Evolutionary conservation across 30 jellyfish, hydroid and myxozoan genomes (phyloP), one percentile per base, ranked within the genome.

Genomic region (Turritopsis rubra): DNA sequence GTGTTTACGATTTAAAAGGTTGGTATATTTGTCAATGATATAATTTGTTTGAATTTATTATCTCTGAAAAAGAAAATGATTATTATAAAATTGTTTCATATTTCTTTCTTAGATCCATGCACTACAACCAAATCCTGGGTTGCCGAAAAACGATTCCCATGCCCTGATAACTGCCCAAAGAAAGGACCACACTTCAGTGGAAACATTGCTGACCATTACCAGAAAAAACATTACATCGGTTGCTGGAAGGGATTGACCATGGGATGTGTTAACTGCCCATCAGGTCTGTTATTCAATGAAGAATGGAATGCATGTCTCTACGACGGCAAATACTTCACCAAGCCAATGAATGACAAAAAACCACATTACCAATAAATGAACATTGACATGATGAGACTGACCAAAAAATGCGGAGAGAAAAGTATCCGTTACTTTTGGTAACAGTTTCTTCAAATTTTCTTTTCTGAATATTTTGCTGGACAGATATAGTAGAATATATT

Each of bases 211-310:
- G 84, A 76, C 28, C 60, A 13, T 13, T 41, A 41, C 60, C 24
- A 76, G n/a, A 29, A 52, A 19, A 27, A 27, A 18, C 84, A 76
- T 4, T 76, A 76, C 78, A 52, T 76, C 22, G 84, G 84, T 18
- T 76, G 84, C 28, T 76, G 84, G 84, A 76, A 76, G 22, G 84
- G 84, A 20, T 19, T 28, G 52, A 76, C 84, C 20, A 28, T 23
- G 54, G 84, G 84, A 76, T 76, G 84, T 28, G 84, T 76, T 18
- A 23, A 28, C 22, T 76, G 84, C 77, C 84, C 84, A 19, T 65
- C 84, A 76, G 84, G 84, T 13, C 54, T 76, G 18, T 28, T 28
- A 28, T 76, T 76, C 54, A 76, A 76, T 68, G 84, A 76, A 23
- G 72, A 29, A 28, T 76, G 27, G 78, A 76, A 76, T 16, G 84